phyloP scores from a whole-genome alignment of 2,797 vertebrate genomes.

The Rhadinocentrus ornatus region DNA sequence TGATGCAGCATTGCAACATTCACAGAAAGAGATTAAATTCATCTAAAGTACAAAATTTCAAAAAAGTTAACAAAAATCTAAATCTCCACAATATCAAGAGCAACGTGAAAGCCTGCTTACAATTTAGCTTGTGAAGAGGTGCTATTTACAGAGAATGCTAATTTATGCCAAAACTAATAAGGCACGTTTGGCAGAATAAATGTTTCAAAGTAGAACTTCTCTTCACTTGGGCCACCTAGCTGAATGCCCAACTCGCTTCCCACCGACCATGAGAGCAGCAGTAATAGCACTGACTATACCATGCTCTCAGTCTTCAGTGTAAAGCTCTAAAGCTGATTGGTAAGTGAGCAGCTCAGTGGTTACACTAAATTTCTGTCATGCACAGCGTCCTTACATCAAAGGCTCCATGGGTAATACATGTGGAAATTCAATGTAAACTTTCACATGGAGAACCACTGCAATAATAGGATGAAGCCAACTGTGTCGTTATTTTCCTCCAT shows the following conservation, averaged over 20 bases:
- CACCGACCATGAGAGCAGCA: background rate
- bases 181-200: constrained; percentile 41
- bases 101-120: constrained; percentile 44
- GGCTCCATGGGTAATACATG: background rate
- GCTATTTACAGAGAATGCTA: background rate
- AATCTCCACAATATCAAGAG: constrained; percentile 33
- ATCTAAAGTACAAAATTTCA: constrained; percentile 65
- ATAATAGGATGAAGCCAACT: background rate
- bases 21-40: constrained; percentile 57
- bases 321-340: background rate
- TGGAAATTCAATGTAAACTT: background rate
- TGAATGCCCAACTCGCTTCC: background rate
- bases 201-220: constrained; percentile 32
- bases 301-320: background rate
- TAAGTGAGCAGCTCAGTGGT: background rate
- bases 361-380: background rate
- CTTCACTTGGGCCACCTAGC: constrained; percentile 47
- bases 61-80: constrained; percentile 36
- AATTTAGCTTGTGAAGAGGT: constrained; percentile 34
- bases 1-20: constrained; percentile 67
- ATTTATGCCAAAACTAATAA: background rate
- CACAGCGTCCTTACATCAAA: background rate
- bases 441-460: background rate
- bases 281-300: background rate
- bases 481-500: background rate